Evolutionary conservation across 2,113 vertebrate species (phyloP).

Genomic region (Onychostruthus taczanowskii): DNA sequence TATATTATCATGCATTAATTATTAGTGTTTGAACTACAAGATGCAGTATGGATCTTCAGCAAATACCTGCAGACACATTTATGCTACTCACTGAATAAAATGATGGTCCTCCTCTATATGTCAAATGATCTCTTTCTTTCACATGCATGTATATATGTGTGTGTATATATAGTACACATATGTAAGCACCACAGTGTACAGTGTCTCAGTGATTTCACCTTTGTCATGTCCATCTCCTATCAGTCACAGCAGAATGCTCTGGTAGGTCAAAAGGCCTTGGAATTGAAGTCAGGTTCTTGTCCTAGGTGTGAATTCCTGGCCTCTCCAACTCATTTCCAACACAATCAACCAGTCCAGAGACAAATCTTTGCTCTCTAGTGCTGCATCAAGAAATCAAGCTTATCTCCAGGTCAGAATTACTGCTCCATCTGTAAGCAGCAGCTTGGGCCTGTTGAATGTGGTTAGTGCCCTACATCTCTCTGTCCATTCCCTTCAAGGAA

Average conservation of each 20-base stretch:
- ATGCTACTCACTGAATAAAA: background rate
- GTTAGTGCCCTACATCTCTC: background rate
- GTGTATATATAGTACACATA: no score
- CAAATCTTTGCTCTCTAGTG: rapidly evolving
- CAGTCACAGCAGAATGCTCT: background rate
- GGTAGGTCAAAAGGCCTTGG: background rate
- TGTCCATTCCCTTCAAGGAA: rapidly evolving
- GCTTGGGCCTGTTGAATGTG: no score
- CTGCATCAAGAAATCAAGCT: background rate
- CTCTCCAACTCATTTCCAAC: background rate
- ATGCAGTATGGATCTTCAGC: background rate
- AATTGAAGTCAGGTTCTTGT: background rate
- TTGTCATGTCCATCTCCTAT: background rate
- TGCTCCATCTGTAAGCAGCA: background rate
- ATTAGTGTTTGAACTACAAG: background rate
- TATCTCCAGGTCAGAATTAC: background rate
- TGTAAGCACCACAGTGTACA: background rate
- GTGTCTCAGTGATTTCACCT: background rate
- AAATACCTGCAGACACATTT: background rate
- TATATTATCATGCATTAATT: background rate
- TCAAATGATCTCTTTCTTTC: background rate
- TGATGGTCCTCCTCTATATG: background rate
- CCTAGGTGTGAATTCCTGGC: background rate
- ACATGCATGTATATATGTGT: no score
- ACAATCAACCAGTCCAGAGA: background rate